These are phyloP conservation scores for Clarias fuscus DNA, from an alignment of 2,797 vertebrate genomes.

Conservation along the genomic window DNA sequence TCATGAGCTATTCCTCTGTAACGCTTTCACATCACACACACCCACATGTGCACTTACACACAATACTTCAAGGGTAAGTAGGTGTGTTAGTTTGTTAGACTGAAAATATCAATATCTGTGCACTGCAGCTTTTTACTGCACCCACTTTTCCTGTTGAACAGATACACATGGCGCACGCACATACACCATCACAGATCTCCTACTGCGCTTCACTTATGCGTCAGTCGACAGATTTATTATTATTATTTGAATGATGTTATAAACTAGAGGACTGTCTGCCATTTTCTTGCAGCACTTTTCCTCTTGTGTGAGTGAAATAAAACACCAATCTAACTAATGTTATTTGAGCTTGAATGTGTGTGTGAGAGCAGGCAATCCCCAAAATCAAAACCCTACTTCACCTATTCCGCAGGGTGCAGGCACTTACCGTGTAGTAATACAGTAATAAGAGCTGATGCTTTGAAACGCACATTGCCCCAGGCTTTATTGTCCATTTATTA, in stretches of 20 bases:
- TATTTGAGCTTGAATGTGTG: neutral
- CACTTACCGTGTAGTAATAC: neutral
- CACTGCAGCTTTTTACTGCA: neutral
- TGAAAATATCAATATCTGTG: neutral
- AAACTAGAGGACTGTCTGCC: neutral
- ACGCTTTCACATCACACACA: neutral
- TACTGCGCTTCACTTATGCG: neutral
- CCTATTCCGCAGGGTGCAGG: neutral
- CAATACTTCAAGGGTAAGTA: neutral
- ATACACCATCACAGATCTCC: neutral
- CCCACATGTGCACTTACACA: neutral
- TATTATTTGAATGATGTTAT: neutral
- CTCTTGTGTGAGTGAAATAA: neutral
- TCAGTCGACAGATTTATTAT: neutral
- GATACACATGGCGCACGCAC: neutral
- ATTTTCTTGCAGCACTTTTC: neutral
- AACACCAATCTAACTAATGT: neutral
- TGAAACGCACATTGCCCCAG: neutral
- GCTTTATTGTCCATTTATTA: too few relatives aligned
- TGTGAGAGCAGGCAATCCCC: neutral
- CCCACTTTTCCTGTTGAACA: neutral
- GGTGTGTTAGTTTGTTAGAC: neutral
- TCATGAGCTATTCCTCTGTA: neutral
- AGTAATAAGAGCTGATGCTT: neutral
- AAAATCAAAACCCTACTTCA: constrained; percentile 2